Base-by-base conservation (phyloP, 1,140 invertebrate species). In the Tetramorium alpestre region DNA sequence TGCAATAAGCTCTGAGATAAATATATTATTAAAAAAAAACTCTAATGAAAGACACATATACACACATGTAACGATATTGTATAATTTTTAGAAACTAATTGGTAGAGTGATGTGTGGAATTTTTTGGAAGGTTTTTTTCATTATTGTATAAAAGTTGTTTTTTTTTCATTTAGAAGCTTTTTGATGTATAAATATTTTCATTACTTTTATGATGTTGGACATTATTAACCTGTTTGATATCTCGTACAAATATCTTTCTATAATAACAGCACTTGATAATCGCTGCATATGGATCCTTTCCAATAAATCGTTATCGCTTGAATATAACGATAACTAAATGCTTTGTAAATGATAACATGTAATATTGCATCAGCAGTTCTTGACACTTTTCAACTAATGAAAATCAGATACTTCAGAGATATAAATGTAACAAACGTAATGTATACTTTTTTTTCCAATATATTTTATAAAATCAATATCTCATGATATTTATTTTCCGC, bases 401-500 rank as follows among this genome's bases (percentile, higher is more conserved):
- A 70, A 70, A 70, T 72, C 38, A 41, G 49, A 81, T 28, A 70
- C 69, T 41, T 58, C 8, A 38, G 47, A 60, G 25, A 58, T 62
- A 49, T 38, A 70, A 78, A n/a, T 13, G 64, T 51, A 41, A n/a
- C 8, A 49, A 47, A 65, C 44, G 58, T 41, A 70, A 25, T 11
- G 25, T 13, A 25, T 0, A 16, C 41, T 62, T 76, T 54, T 54
- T 28, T 62, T 49, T 47, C 3, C 16, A 47, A 25, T 18, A 60
- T 7, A 18, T 82, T 49, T 65, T n/a, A 33, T 8, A 58, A 84
- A 73, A 60, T 75, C 80, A 84, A 84, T 28, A 49, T 75, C 41
- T 22, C n/a, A 25, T 13, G 28, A n/a, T 75, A 75, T 84, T 84
- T 84, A 75, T 84, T 38, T 84, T 84, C 49, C 44, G 8, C 16